Evolutionary conservation across 2,113 vertebrate genomes (phyloP).

Genomic region (Myodes glareolus): DNA sequence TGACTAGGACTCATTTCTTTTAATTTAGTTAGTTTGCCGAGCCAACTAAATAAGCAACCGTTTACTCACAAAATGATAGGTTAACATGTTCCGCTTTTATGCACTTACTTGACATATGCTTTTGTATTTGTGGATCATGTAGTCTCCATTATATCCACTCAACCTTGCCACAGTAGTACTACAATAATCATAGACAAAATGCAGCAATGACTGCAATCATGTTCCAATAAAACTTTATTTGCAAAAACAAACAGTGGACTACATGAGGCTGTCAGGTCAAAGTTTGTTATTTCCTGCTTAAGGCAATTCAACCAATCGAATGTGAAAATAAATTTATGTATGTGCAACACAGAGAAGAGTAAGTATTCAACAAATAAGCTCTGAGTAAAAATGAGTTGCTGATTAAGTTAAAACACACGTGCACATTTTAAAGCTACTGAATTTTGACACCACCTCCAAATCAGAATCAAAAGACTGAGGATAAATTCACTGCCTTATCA

Average conservation of each 20-base stretch:
- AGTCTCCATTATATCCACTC: background rate
- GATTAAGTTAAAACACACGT: background rate
- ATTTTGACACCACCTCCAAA: background rate
- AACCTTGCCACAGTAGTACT: background rate
- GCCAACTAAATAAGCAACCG: background rate
- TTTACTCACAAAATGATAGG: background rate
- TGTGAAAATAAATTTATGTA: background rate
- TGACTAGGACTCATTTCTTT: background rate
- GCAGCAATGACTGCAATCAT: background rate
- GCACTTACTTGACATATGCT: background rate
- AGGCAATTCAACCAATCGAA: background rate
- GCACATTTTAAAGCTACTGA: background rate
- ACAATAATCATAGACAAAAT: slow-evolving; percentile 9
- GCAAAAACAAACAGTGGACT: background rate
- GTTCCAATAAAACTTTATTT: slow-evolving; percentile 51
- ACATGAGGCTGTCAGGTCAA: background rate
- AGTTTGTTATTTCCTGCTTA: background rate
- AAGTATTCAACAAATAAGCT: slow-evolving; percentile 14
- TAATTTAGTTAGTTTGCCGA: slow-evolving; percentile 13
- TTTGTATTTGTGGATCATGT: background rate
- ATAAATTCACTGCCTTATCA: background rate
- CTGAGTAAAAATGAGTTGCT: background rate
- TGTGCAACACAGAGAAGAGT: background rate
- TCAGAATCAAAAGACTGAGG: background rate
- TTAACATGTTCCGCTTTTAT: background rate